phyloP scores from a whole-genome alignment of 2,797 vertebrate species.

The Anas flavirostris region DNA sequence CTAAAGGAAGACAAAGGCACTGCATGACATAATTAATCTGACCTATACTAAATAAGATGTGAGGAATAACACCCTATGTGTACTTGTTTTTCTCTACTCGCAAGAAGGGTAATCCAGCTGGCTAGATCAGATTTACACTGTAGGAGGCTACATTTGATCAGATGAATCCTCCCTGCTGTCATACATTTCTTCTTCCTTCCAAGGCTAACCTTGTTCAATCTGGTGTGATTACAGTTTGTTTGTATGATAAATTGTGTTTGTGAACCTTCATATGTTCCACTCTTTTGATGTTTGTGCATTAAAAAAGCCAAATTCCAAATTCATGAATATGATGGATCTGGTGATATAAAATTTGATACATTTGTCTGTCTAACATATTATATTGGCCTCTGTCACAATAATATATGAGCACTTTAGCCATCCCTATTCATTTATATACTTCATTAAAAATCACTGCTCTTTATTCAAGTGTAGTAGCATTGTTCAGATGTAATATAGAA shows the following conservation, averaged over 20 bases:
- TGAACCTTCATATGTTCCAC: neutral
- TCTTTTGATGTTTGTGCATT: constrained; percentile 11
- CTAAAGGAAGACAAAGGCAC: constrained; percentile 40
- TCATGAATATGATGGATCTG: neutral
- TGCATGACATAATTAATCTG: constrained; percentile 56
- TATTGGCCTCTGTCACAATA: neutral
- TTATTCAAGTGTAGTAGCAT: neutral
- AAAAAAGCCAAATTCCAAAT: neutral
- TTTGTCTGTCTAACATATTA: neutral
- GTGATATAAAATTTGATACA: neutral
- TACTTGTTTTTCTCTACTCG: constrained; percentile 49
- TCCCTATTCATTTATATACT: neutral
- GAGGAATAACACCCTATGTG: constrained; percentile 36
- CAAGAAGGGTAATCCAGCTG: constrained; percentile 54
- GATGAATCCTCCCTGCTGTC: constrained; percentile 38
- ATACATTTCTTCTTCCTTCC: constrained; percentile 42
- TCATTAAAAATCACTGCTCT: neutral
- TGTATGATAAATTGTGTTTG: constrained; percentile 15
- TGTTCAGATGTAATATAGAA: neutral
- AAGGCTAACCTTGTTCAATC: neutral
- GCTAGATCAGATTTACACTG: constrained; percentile 48
- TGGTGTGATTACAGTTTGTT: neutral
- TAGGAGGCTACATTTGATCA: constrained; percentile 60
- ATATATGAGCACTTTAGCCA: neutral
- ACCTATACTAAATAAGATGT: constrained; percentile 46